These are phyloP conservation scores for Protonemura montana DNA, from an alignment of 2,888 invertebrate genomes.

Conservation along the genomic window DNA sequence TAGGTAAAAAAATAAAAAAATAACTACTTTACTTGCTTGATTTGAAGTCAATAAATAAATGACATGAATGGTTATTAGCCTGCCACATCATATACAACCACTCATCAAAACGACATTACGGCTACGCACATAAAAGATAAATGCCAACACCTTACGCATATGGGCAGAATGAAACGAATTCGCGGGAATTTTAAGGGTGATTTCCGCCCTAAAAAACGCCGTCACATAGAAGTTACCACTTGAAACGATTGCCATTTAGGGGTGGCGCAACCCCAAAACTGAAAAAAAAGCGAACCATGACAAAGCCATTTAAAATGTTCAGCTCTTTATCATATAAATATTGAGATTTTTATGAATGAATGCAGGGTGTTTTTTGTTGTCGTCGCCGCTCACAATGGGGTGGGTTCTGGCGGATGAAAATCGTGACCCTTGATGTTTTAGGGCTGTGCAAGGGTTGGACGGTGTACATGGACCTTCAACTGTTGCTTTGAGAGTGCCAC, in stretches of 20 bases:
- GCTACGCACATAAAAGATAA: neutral
- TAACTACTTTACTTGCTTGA: too few species aligned
- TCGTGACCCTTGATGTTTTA: neutral
- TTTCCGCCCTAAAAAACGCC: neutral
- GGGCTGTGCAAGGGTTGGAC: neutral
- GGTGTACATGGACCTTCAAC: neutral
- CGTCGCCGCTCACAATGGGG: slow-evolving; percentile 17
- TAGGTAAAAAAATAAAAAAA: too few species aligned
- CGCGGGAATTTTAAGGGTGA: neutral
- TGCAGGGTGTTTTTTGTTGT: slow-evolving; percentile 20
- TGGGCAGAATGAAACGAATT: too few species aligned
- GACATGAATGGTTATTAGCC: neutral
- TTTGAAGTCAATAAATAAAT: neutral
- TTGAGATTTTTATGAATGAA: slow-evolving; percentile 29
- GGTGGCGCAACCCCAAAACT: slow-evolving; percentile 10
- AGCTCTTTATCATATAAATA: slow-evolving; percentile 20
- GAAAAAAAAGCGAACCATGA: slow-evolving; percentile 15
- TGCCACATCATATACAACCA: neutral
- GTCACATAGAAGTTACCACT: slow-evolving; percentile 14
- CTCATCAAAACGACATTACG: neutral
- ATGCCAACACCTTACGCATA: neutral
- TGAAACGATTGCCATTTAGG: slow-evolving; percentile 9
- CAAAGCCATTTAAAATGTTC: slow-evolving; percentile 20
- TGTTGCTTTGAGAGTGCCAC: neutral
- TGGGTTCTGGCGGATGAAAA: neutral